Conservation (phyloP, 2,888 invertebrate genomes). For the Eilema sororculum region DNA sequence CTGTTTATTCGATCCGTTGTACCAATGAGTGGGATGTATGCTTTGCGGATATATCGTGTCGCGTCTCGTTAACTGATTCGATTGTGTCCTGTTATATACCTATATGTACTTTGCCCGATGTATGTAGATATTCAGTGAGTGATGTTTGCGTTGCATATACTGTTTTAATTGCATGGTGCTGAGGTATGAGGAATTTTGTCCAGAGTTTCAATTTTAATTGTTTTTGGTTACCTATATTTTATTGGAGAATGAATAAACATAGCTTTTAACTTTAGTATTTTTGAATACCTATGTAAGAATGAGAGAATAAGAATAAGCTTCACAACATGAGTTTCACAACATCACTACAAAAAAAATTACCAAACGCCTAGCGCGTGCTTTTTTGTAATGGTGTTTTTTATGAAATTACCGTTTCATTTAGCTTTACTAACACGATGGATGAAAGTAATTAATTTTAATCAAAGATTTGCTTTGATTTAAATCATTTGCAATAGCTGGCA, state of each 20-base stretch:
- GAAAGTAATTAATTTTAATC: too few relatives aligned
- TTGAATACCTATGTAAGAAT: background rate
- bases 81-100: conserved; percentile 60
- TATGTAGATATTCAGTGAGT: background rate
- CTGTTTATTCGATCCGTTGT: conserved; percentile 52
- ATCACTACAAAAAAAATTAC: too few relatives aligned
- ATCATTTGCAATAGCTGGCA: too few relatives aligned
- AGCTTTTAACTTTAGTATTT: background rate
- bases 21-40: conserved; percentile 47
- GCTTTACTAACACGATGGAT: too few relatives aligned
- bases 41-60: conserved; percentile 56
- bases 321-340: too few relatives aligned
- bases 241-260: background rate
- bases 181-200: background rate
- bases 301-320: too few relatives aligned
- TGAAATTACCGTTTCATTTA: too few relatives aligned
- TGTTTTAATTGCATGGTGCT: background rate
- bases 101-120: conserved; percentile 4
- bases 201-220: background rate
- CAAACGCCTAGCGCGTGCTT: too few relatives aligned
- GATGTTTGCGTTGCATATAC: conserved; percentile 13
- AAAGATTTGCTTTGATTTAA: too few relatives aligned
- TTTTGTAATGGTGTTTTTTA: too few relatives aligned
- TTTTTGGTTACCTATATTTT: background rate
- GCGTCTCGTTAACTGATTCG: conserved; percentile 65